Evolutionary conservation across 2,113 vertebrate species (phyloP).

Genomic region (Ailurus styani): DNA sequence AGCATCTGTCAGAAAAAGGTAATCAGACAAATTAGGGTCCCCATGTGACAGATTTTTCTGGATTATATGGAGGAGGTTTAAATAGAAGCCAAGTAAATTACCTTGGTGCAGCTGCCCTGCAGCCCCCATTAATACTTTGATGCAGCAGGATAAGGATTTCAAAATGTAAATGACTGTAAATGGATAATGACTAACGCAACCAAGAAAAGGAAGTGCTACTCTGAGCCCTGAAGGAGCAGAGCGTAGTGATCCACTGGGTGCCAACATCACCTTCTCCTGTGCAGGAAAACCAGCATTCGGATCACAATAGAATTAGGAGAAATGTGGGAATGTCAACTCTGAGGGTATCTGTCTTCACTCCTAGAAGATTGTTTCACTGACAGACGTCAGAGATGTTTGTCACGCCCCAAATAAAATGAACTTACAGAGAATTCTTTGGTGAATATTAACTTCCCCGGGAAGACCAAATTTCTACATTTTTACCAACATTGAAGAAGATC

Average conservation of each 20-base stretch:
- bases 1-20: slow-evolving; percentile 19
- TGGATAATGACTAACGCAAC: not conserved
- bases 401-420: not conserved
- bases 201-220: not conserved
- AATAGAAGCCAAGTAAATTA: slow-evolving; percentile 53
- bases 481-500: slow-evolving; percentile 10
- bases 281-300: not conserved
- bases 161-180: slow-evolving; percentile 63
- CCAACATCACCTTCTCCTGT: not conserved
- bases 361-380: not conserved
- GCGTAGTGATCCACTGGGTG: not conserved
- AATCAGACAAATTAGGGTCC: slow-evolving; percentile 36
- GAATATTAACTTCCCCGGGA: not conserved
- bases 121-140: not conserved
- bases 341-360: not conserved
- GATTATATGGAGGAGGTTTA: slow-evolving; percentile 40
- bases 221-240: not conserved
- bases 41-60: not conserved
- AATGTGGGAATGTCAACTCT: not conserved
- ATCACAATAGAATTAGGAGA: not conserved
- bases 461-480: not conserved
- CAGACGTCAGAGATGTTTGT: not conserved
- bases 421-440: not conserved
- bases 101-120: not conserved
- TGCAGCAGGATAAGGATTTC: slow-evolving; percentile 43